Conservation (phyloP, 2,888 invertebrate species). For the Ophioninae sp. region DNA sequence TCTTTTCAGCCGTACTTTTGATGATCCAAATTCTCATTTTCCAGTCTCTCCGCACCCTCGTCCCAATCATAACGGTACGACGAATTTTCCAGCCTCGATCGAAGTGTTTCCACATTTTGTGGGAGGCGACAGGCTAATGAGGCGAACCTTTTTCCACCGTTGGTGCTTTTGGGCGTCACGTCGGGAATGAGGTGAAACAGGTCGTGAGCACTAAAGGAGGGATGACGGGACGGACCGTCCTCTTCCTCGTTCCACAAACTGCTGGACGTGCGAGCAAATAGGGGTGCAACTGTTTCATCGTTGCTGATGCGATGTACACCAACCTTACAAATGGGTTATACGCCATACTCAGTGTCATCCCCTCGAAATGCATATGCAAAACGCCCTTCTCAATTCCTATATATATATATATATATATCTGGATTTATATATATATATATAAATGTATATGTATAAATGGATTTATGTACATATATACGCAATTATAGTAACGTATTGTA, state of each 20-base stretch:
- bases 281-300: constrained; percentile 52
- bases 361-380: constrained; percentile 19
- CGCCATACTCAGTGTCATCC: background rate
- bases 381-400: constrained; percentile 11
- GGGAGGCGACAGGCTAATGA: constrained; percentile 40
- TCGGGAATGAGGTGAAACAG: background rate
- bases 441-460: background rate
- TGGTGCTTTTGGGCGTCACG: no score
- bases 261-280: constrained; percentile 65
- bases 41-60: background rate
- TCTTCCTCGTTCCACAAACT: constrained; percentile 62
- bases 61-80: background rate
- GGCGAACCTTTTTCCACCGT: constrained; percentile 33
- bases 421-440: constrained; percentile 37
- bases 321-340: constrained; percentile 55
- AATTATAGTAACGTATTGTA: constrained; percentile 4
- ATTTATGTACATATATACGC: background rate
- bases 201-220: background rate
- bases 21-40: no score
- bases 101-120: constrained; percentile 22
- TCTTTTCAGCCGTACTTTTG: no score
- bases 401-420: constrained; percentile 34
- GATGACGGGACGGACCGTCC: constrained; percentile 45
- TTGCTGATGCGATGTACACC: constrained; percentile 44
- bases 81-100: constrained; percentile 28